A percentile compares a stretch with the other conserved stretches of the same genome.
phyloP scores from a whole-genome alignment of 2,797 vertebrate species.

The Petrocephalus schoutedeni region DNA sequence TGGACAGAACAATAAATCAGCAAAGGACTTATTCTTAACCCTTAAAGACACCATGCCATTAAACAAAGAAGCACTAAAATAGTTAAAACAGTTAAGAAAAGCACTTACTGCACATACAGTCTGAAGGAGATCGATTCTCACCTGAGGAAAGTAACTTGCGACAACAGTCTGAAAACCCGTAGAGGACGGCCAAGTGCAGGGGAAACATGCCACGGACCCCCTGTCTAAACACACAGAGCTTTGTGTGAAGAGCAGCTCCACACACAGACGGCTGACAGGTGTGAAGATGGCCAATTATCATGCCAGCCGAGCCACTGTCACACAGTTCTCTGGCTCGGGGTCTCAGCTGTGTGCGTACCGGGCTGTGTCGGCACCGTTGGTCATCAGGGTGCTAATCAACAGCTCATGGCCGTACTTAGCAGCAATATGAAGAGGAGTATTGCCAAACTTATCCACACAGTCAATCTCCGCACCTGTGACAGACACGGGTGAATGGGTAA shows the following conservation, averaged over 20 bases:
- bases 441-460: constrained; percentile 90
- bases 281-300: background rate
- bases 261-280: background rate
- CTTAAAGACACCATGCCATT: background rate
- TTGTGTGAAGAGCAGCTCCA: background rate
- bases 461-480: constrained; percentile 86
- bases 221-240: constrained; percentile 60
- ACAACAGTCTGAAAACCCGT: constrained; percentile 97
- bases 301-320: background rate
- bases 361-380: constrained; percentile 90
- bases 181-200: constrained; percentile 93
- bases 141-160: constrained; percentile 98
- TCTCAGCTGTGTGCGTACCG: constrained; percentile 58
- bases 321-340: background rate
- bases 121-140: constrained; percentile 38
- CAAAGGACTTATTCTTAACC: background rate
- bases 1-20: background rate
- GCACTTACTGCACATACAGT: no score
- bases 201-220: constrained; percentile 94
- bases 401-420: constrained; percentile 96
- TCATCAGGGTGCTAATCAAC: constrained; percentile 95
- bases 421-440: constrained; percentile 94
- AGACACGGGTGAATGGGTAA: background rate
- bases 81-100: background rate
- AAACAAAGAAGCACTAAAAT: background rate